Evolutionary conservation across 2,797 vertebrate species (phyloP), one percentile per base, ranked within the genome.

Genomic region (Florisuga fusca): DNA sequence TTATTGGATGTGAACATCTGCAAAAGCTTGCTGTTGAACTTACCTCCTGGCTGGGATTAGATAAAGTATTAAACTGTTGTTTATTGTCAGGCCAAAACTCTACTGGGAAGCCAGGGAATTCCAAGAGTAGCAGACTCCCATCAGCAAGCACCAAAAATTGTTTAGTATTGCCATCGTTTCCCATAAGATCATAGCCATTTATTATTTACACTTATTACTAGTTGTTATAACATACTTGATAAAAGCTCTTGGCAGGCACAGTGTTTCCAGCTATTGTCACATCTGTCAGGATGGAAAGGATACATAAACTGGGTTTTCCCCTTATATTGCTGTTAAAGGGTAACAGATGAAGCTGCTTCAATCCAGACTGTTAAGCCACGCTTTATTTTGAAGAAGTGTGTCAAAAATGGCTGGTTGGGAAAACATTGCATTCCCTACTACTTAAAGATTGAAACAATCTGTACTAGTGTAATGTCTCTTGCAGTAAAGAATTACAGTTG

Each of bases 1-100:
- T 99, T 99, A 99, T 99, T 99, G 99, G 99, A 99, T 99, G 98
- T 98, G 99, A 99, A 99, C 99, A 99, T 99, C 99, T 99, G 99
- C 98, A 99, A 98, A 98, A 98, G 98, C 98, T 98, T 97, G 98
- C 98, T 98, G 98, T 97, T 98, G 98, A 98, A 98, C 98, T 98
- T 98, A 99, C 99, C 99, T 99, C 98, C 98, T 99, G 99, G 98
- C 99, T 98, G 98, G 98, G 98, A 99, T 99, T 99, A 99, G 98
- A 99, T 99, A 98, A 99, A 99, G 98, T 98, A 99, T 99, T 99
- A 99, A 99, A 99, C 98, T 99, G 98, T 98, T 99, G 99, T 99
- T 99, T 99, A 99, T 99, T 99, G 99, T 99, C 98, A 98, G 98
- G 98, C 98, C 99, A 99, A 99, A 99, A 99, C 98, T 99, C 98